phyloP scores from a whole-genome alignment of 2,797 vertebrate species.

The Chrysolophus pictus region DNA sequence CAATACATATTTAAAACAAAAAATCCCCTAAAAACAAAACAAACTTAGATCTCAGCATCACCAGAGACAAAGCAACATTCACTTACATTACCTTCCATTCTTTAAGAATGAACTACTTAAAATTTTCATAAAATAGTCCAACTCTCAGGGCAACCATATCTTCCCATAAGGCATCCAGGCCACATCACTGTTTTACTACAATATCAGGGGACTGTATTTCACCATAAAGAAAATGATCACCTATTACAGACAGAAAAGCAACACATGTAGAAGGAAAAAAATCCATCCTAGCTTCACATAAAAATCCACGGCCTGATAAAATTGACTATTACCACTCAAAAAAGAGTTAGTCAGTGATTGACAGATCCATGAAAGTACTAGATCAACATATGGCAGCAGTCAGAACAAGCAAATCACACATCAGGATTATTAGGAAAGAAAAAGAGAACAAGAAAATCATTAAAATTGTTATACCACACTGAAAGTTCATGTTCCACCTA shows the following conservation, averaged over 20 bases:
- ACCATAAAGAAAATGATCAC: constrained; percentile 48
- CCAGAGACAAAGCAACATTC: constrained; percentile 28
- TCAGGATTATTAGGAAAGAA: neutral
- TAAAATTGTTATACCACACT: neutral
- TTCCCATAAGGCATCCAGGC: constrained; percentile 29
- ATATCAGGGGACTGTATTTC: constrained; percentile 47
- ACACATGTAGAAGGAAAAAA: constrained; percentile 4
- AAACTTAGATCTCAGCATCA: neutral
- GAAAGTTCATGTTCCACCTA: neutral
- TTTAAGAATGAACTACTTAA: constrained; percentile 42
- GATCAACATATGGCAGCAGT: neutral
- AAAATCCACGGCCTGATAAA: neutral
- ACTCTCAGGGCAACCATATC: constrained; percentile 18
- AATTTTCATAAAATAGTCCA: constrained; percentile 50
- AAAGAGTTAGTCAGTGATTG: neutral
- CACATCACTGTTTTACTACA: constrained; percentile 51
- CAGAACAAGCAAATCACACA: neutral
- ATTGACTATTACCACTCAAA: neutral
- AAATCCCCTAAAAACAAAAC: neutral
- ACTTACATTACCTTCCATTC: constrained; percentile 60
- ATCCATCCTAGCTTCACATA: constrained; percentile 13
- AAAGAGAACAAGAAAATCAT: neutral
- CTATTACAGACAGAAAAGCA: constrained; percentile 54
- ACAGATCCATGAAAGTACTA: neutral
- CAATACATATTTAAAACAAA: neutral